Evolutionary conservation across 2,888 invertebrate species (phyloP), one percentile per base, ranked within the genome.

Genomic region (Eurytoma californica): DNA sequence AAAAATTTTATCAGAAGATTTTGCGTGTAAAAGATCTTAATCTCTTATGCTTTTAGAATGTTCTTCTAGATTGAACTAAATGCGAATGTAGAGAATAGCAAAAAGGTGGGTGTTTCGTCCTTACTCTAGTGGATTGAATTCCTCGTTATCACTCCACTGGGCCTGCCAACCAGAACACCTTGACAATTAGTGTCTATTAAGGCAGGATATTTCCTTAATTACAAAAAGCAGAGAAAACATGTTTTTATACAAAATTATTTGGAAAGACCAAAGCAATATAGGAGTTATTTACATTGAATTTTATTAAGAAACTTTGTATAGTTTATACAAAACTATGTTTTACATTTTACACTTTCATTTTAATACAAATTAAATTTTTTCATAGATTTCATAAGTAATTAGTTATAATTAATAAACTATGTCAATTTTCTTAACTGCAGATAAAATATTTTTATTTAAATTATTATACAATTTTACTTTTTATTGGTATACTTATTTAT

Each of bases 221-320:
- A 39, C 39, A 39, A 39, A 24, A 39, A 39, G 39, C 39, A 39
- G 39, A 39, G 5, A 70, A 65, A 79, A 70, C 28, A 16, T 24
- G 51, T 67, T 9, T 77, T 77, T 80, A 16, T 77, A 77, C 69
- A 80, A 9, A 39, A 30, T 58, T 47, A 14, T 72, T 57, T 12
- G n/a, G 73, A 69, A 77, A 77, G 63, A 69, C 69, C 69, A 80
- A 73, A 16, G n/a, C 53, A 67, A 72, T 76, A 16, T 79, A 66
- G 28, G 55, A 68, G 13, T 39, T 55, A 68, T 30, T 55, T 39
- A 20, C 57, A 68, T 63, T n/a, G n/a, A 39, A 47, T 70, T 63
- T 53, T 49, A 73, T 67, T 47, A 76, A 57, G 49, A 60, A 18
- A 72, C 61, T 72, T 79, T 79, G 67, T 75, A 79, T 70, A 74